Percentiles rank a stretch among this genome's conserved stretches.
Evolutionary conservation across 2,888 invertebrate species (phyloP).

Genomic region (Cerceris ruficornis): DNA sequence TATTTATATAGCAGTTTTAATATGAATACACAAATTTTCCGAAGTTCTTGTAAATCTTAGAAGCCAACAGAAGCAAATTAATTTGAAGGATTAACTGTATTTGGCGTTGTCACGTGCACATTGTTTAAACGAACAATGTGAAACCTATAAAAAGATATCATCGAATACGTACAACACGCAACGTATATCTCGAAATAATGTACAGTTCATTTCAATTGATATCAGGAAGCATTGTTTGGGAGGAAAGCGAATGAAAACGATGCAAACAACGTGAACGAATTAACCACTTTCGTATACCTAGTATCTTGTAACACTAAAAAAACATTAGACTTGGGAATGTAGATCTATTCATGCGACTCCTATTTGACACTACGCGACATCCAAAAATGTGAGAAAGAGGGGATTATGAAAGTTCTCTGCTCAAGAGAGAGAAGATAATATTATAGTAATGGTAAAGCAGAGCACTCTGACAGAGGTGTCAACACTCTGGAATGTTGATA

Average conservation of each 20-base stretch:
- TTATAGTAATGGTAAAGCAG: conserved; percentile 58
- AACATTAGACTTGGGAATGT: conserved; percentile 43
- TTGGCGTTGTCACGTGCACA: no score
- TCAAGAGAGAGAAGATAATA: conserved; percentile 21
- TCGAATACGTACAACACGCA: not conserved
- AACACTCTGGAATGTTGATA: conserved; percentile 79
- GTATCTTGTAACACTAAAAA: conserved; percentile 42
- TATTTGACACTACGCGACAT: conserved; percentile 56
- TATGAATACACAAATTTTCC: no score
- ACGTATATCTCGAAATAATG: no score
- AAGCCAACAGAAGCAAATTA: not conserved
- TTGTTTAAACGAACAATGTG: not conserved
- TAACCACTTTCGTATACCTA: conserved; percentile 33
- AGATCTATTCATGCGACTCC: conserved; percentile 46
- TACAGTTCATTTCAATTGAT: not conserved
- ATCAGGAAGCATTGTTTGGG: not conserved
- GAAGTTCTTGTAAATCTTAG: not conserved
- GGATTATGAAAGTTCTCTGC: conserved; percentile 6
- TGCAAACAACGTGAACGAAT: conserved; percentile 16
- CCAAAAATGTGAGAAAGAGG: conserved; percentile 39
- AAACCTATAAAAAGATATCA: not conserved
- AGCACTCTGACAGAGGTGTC: conserved; percentile 76
- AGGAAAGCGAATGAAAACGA: not conserved
- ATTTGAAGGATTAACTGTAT: not conserved
- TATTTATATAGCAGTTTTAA: not conserved